Evolutionary conservation across 2,797 vertebrate genomes (phyloP).

Genomic region (Orestias chungarensis): DNA sequence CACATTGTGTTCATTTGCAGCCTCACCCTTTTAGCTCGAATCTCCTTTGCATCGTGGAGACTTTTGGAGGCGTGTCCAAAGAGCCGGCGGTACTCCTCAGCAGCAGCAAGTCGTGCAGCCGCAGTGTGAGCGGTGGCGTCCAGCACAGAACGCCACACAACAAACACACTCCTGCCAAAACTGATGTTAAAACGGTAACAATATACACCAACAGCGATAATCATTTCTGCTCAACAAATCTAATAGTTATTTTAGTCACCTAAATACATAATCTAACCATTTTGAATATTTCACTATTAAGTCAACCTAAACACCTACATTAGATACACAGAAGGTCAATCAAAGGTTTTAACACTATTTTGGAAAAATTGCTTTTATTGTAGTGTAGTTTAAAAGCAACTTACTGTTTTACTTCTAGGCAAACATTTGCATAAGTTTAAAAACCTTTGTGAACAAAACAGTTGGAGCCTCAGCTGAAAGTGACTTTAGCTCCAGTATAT

Average conservation of each 20-base stretch:
- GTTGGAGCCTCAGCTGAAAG: background rate
- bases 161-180: slow-evolving; percentile 77
- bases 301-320: too few relatives aligned
- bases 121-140: slow-evolving; percentile 82
- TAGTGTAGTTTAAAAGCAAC: too few relatives aligned
- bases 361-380: too few relatives aligned
- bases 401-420: too few relatives aligned
- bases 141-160: slow-evolving; percentile 85
- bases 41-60: slow-evolving; percentile 81
- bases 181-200: background rate
- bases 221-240: background rate
- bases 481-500: background rate
- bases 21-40: slow-evolving; percentile 83
- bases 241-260: background rate
- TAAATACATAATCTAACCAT: too few relatives aligned
- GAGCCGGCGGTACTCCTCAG: slow-evolving; percentile 82
- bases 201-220: background rate
- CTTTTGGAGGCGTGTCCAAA: slow-evolving; percentile 73
- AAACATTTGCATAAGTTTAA: too few relatives aligned
- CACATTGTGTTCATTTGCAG: background rate
- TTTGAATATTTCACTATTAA: too few relatives aligned
- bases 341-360: too few relatives aligned
- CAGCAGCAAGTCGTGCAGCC: slow-evolving; percentile 75
- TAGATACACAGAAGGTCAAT: too few relatives aligned
- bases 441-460: too few relatives aligned